Evolutionary conservation across 2,888 invertebrate genomes (phyloP).

Genomic region (Litoditis marina): DNA sequence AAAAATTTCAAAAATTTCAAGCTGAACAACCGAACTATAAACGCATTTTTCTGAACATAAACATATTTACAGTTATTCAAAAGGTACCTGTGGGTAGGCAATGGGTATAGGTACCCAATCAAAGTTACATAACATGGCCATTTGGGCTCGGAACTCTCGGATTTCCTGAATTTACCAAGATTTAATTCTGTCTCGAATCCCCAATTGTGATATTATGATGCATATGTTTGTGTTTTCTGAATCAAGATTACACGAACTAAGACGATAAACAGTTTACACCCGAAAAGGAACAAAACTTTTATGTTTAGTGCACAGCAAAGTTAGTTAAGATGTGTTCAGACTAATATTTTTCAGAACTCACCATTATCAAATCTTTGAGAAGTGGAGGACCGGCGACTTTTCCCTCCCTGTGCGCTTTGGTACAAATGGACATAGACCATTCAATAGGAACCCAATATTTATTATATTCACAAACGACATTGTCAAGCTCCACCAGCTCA

Average conservation of each 20-base stretch:
- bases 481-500: slow-evolving; percentile 39
- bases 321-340: too few species aligned
- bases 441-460: slow-evolving; percentile 59
- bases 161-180: slow-evolving; percentile 32
- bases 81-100: slow-evolving; percentile 37
- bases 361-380: slow-evolving; percentile 11
- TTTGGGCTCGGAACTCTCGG: slow-evolving; percentile 39
- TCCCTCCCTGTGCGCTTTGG: slow-evolving; percentile 7
- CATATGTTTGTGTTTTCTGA: too few species aligned
- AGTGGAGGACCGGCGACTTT: slow-evolving; percentile 15
- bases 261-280: too few species aligned
- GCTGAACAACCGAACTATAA: too few species aligned
- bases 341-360: too few species aligned
- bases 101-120: slow-evolving; percentile 44
- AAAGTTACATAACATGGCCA: slow-evolving; percentile 35
- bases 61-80: not conserved
- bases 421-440: slow-evolving; percentile 41
- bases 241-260: too few species aligned
- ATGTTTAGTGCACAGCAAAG: too few species aligned
- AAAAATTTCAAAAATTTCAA: too few species aligned
- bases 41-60: not conserved
- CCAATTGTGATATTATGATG: not conserved
- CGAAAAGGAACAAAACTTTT: too few species aligned
- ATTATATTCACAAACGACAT: slow-evolving; percentile 34
- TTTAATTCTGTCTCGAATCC: not conserved